Percentiles rank a stretch among this genome's conserved stretches.
phyloP scores from a whole-genome alignment of 2,797 vertebrate genomes.

The Alcedo quadribrachys region DNA sequence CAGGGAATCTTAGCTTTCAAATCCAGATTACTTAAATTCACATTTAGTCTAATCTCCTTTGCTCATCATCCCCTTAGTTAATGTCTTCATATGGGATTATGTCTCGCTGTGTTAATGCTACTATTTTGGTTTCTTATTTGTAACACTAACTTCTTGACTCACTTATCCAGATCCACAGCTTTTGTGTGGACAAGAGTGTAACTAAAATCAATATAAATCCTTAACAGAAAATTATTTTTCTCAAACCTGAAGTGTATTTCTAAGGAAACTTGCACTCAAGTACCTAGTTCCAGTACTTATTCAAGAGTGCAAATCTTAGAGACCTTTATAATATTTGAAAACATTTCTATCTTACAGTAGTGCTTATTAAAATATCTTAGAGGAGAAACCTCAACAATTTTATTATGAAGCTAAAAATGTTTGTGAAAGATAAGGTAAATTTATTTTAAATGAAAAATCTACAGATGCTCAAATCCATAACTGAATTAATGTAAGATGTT shows the following conservation, averaged over 20 bases:
- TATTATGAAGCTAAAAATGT: neutral
- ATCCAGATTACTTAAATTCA: slow-evolving; percentile 33
- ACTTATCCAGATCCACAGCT: neutral
- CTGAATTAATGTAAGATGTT: neutral
- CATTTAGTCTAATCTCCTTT: slow-evolving; percentile 25
- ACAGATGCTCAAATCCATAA: neutral
- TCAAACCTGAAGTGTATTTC: neutral
- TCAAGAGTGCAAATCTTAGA: neutral
- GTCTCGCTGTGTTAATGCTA: neutral
- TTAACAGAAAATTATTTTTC: neutral
- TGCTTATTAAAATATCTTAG: neutral
- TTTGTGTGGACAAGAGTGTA: neutral
- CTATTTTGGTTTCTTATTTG: slow-evolving; percentile 20
- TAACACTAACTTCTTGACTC: neutral
- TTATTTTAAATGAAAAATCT: neutral
- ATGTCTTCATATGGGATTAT: slow-evolving; percentile 1
- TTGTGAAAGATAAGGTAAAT: neutral
- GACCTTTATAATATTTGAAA: too few species aligned
- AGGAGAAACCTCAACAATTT: neutral
- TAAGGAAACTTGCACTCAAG: neutral
- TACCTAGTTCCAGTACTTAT: neutral
- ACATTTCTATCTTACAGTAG: neutral
- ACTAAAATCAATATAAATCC: neutral
- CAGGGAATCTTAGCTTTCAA: neutral
- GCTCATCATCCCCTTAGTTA: slow-evolving; percentile 1